Evolutionary conservation across 2,888 invertebrate genomes (phyloP), one percentile per base, ranked within the genome.

Genomic region (Leptarthrus brevirostris): DNA sequence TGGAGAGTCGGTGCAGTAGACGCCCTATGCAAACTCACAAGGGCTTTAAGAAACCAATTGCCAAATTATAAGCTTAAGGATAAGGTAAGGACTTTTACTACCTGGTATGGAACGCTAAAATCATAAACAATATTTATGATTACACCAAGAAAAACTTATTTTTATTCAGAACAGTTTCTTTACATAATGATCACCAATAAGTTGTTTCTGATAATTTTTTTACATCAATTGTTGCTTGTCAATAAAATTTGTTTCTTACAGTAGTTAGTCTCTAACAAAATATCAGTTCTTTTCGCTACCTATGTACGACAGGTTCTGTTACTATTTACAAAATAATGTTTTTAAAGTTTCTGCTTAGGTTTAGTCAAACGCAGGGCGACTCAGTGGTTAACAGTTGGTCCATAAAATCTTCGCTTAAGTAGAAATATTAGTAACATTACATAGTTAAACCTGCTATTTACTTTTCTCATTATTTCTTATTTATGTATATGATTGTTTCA

Each of bases 271-370:
- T 69, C 52, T 69, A 69, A 69, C 69, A 69, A 52, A 69, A 69
- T 69, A 69, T 69, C 69, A 69, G 69, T 69, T 69, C 69, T 69
- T 69, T 66, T 69, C 22, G 26, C 69, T 69, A 69, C 34, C 69
- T 69, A 69, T 52, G 18, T 52, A 52, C 34, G 52, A 69, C 20
- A 69, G 69, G 30, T 69, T 34, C 1, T 52, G 52, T 34, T 30
- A 18, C 20, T 69, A 52, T 69, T 22, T 69, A 69, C 69, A 69
- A 69, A 69, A 52, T 18, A 69, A 52, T 30, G 2, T 52, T 56
- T 26, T 56, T n/a, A 30, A 69, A 52, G 12, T 34, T 52, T 69
- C 52, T 20, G 30, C 20, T 52, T 20, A 26, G 54, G 14, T 54
- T 30, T 10, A 34, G 30, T 69, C 34, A 14, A 52, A 52, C 30